A percentile compares a stretch with the other conserved stretches of the same genome.
Conservation (phyloP, 2,888 invertebrate species). For the Papilio demoleus region DNA sequence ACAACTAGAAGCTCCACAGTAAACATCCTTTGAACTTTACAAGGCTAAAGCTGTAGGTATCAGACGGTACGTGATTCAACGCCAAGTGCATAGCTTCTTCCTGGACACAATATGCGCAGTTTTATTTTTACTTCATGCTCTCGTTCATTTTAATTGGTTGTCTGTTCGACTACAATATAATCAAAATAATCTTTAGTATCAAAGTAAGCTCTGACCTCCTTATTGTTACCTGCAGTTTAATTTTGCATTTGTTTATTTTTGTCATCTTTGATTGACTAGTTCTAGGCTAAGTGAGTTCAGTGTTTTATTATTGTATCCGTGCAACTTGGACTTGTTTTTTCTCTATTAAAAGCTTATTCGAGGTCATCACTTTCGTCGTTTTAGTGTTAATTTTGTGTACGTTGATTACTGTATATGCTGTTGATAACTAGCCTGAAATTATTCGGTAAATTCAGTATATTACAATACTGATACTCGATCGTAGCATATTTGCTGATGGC, state of each 20-base stretch:
- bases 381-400: slow-evolving; percentile 55
- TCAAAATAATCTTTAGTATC: slow-evolving; percentile 43
- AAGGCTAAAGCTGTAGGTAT: slow-evolving; percentile 60
- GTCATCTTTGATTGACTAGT: slow-evolving; percentile 65
- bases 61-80: slow-evolving; percentile 57
- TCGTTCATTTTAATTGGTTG: slow-evolving; percentile 52
- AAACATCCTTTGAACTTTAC: slow-evolving; percentile 63
- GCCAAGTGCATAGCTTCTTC: slow-evolving; percentile 57
- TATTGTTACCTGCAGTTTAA: slow-evolving; percentile 37
- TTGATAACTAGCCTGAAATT: slow-evolving; percentile 47
- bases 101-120: slow-evolving; percentile 50
- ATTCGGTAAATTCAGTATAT: too few relatives aligned
- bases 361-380: slow-evolving; percentile 63
- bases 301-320: slow-evolving; percentile 54
- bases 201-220: slow-evolving; percentile 25
- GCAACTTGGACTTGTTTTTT: slow-evolving; percentile 54
- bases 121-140: slow-evolving; percentile 48
- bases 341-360: slow-evolving; percentile 68
- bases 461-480: too few relatives aligned
- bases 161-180: slow-evolving; percentile 33
- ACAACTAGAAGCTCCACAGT: slow-evolving; percentile 50
- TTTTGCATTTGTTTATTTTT: slow-evolving; percentile 54
- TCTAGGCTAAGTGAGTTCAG: slow-evolving; percentile 52
- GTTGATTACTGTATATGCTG: slow-evolving; percentile 60
- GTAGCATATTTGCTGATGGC: too few relatives aligned